A percentile compares a stretch with the other conserved stretches of the same genome.
Evolutionary conservation across 2,888 invertebrate species (phyloP).

Genomic region (Papilio protenor): DNA sequence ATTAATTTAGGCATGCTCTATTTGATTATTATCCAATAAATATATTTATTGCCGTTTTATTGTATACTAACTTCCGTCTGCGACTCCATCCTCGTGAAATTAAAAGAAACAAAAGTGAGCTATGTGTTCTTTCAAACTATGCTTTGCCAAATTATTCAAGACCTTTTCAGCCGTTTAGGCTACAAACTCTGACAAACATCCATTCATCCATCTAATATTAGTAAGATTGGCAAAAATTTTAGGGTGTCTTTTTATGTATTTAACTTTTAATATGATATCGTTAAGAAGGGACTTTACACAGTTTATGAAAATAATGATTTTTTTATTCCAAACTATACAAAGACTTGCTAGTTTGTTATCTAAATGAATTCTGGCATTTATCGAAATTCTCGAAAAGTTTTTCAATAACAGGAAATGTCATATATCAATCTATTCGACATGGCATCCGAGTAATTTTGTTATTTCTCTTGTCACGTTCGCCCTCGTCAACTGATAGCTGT

Average conservation of each 20-base stretch:
- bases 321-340: neutral
- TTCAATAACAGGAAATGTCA: slow-evolving; percentile 16
- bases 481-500: slow-evolving; percentile 18
- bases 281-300: neutral
- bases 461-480: slow-evolving; percentile 21
- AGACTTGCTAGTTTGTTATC: neutral
- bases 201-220: too few species aligned
- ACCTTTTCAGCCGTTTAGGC: too few species aligned
- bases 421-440: slow-evolving; percentile 10
- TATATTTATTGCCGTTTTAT: neutral
- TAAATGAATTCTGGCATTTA: neutral
- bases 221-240: too few species aligned
- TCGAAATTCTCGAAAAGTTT: neutral
- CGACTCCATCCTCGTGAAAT: too few species aligned
- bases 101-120: too few species aligned
- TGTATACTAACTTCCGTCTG: neutral
- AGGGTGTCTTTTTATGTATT: neutral
- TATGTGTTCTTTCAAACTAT: too few species aligned
- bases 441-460: slow-evolving; percentile 14
- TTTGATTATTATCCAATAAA: neutral
- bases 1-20: neutral
- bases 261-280: neutral
- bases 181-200: too few species aligned
- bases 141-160: too few species aligned
- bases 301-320: too few species aligned